phyloP scores from a whole-genome alignment of 2,113 vertebrate species.

The Thamnophis sirtalis region DNA sequence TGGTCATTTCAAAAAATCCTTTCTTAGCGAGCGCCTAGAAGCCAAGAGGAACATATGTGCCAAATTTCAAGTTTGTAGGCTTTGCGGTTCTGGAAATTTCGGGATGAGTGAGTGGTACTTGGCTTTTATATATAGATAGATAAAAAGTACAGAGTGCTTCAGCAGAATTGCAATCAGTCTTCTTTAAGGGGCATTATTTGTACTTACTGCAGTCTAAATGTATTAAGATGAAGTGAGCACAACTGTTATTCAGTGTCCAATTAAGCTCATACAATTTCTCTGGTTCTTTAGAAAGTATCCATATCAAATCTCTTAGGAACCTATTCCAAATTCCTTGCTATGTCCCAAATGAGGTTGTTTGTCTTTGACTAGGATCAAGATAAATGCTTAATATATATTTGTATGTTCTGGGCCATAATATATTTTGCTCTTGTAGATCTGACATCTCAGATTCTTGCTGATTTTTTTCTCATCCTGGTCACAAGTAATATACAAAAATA shows the following conservation, averaged over 20 bases:
- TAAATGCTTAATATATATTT: background rate
- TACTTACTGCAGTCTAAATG: background rate
- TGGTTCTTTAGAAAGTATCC: background rate
- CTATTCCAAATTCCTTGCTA: background rate
- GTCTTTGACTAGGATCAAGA: background rate
- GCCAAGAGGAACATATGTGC: no score
- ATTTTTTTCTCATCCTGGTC: background rate
- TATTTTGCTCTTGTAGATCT: background rate
- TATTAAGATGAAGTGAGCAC: background rate
- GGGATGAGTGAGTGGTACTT: no score
- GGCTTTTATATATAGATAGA: no score
- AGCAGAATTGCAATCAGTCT: background rate
- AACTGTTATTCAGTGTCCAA: background rate
- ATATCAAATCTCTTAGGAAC: background rate
- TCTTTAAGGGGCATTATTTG: background rate
- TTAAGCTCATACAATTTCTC: background rate
- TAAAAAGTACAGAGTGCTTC: no score
- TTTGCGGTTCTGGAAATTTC: no score
- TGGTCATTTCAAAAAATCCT: no score
- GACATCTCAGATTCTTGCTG: background rate
- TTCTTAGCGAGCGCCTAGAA: no score
- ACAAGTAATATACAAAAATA: background rate
- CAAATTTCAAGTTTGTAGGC: no score
- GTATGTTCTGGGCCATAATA: background rate
- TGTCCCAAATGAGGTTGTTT: background rate